Evolutionary conservation across 2,888 invertebrate genomes (phyloP).

Genomic region (Cenopis cana): DNA sequence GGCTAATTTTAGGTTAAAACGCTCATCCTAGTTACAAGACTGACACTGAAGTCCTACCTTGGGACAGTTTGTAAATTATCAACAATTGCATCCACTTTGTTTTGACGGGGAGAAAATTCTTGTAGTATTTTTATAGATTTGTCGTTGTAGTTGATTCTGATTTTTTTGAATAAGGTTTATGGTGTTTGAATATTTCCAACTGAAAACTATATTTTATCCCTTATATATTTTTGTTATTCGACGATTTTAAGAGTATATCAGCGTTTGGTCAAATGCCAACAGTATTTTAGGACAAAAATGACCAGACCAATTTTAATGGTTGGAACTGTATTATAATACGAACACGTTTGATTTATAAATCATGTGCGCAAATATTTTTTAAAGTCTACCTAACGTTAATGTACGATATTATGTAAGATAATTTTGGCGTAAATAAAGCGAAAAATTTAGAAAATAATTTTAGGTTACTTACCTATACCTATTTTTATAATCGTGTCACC

Average conservation of each 20-base stretch:
- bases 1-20: slow-evolving; percentile 7
- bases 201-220: slow-evolving; percentile 9
- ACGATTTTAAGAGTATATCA: slow-evolving; percentile 24
- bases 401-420: slow-evolving; percentile 27
- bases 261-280: slow-evolving; percentile 23
- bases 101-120: slow-evolving; percentile 21
- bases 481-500: slow-evolving; percentile 42
- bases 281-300: slow-evolving; percentile 28
- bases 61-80: slow-evolving; percentile 24
- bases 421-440: slow-evolving; percentile 38
- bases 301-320: slow-evolving; percentile 24
- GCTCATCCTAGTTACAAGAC: slow-evolving; percentile 38
- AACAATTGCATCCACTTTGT: slow-evolving; percentile 39
- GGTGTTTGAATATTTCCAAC: slow-evolving; percentile 27
- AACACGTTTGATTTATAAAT: slow-evolving; percentile 24
- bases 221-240: slow-evolving; percentile 2
- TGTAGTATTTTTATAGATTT: slow-evolving; percentile 44
- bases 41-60: slow-evolving; percentile 25
- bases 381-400: slow-evolving; percentile 38
- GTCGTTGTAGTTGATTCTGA: slow-evolving; percentile 34
- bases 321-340: slow-evolving; percentile 11
- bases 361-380: slow-evolving; percentile 41
- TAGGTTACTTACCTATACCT: slow-evolving; percentile 34
- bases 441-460: slow-evolving; percentile 28
- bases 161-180: slow-evolving; percentile 35